Base-by-base conservation (phyloP, 2,113 vertebrate genomes). In the Dicrurus megarhynchus region DNA sequence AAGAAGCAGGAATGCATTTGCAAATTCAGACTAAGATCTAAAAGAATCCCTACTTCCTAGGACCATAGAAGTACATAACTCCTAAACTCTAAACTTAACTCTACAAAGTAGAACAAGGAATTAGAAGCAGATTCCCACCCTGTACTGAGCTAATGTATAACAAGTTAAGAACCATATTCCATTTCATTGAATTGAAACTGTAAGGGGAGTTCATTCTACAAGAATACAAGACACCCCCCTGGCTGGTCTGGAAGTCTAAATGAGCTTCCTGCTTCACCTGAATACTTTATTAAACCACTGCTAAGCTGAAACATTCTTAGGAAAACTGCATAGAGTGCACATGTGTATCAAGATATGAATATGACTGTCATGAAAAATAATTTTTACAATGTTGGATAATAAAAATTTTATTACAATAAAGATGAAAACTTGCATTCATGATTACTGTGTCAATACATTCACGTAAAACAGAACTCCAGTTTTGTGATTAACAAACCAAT, bases 11-110 rank as follows among this genome's bases (percentile, higher is more conserved):
- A 61, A 44, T 1, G 1, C 19, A 32, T 46, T 64, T 46, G 6
- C 12, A 46, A 37, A 63, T 30, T 32, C 33, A 56, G 64, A 92
- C 37, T 21, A 74, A 52, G 11, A 56, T 19, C 41, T 27, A 35
- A 39, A 69, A 84, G 69, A 60, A 6, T 26, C 19, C 12, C 23
- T 26, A 3, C 28, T 53, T 80, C 32, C 18, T 26, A 42, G 7
- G 12, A 46, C 3, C 24, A 39, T 0, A 32, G n/a, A n/a, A 57
- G 13, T 15, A 59, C 5, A 11, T 49, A 27, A 37, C 7, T 39
- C 19, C 39, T n/a, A 30, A 75, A 67, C 13, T 39, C 33, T 9
- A 4, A 4, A 33, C 8, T 35, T 27, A 21, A 26, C 42, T 60
- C 27, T 4, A 13, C 6, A 32, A 64, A 56, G 14, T 6, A 73